Percentiles rank a stretch among this genome's conserved stretches.
These are phyloP conservation scores for Rhynchonycteris naso DNA, from an alignment of 2,797 vertebrate species.

Conservation along the genomic window DNA sequence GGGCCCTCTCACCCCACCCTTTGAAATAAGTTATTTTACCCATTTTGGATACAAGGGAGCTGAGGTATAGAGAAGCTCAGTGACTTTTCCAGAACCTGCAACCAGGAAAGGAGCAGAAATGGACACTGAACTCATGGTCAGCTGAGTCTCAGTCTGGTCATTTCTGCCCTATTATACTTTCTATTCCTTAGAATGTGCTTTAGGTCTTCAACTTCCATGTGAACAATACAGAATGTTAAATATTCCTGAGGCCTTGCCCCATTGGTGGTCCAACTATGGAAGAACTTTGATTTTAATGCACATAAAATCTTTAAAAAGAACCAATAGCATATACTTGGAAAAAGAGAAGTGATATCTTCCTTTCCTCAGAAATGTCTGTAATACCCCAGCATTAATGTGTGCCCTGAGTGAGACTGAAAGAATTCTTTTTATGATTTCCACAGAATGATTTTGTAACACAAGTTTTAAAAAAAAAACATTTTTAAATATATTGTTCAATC, in stretches of 20 bases:
- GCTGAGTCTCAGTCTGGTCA: background rate
- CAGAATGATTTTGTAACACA: slow-evolving; percentile 52
- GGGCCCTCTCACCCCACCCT: background rate
- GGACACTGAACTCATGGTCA: background rate
- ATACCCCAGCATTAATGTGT: background rate
- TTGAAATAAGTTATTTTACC: background rate
- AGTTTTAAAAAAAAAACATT: background rate
- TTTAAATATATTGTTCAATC: slow-evolving; percentile 61
- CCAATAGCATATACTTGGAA: background rate
- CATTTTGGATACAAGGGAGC: background rate
- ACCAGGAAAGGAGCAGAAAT: background rate
- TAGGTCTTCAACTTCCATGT: background rate
- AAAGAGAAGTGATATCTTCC: background rate
- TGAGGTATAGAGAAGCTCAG: background rate
- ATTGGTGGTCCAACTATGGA: background rate
- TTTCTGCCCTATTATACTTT: background rate
- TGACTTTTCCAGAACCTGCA: background rate
- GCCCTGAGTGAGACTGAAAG: background rate
- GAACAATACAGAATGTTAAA: background rate
- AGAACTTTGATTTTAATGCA: slow-evolving; percentile 22
- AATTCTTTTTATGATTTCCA: slow-evolving; percentile 49
- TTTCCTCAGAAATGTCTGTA: slow-evolving; percentile 22
- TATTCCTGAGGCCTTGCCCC: background rate
- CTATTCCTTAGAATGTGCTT: background rate
- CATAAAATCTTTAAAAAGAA: slow-evolving; percentile 5